Base-by-base conservation (phyloP, 2,113 vertebrate genomes). In the Apteryx owenii region DNA sequence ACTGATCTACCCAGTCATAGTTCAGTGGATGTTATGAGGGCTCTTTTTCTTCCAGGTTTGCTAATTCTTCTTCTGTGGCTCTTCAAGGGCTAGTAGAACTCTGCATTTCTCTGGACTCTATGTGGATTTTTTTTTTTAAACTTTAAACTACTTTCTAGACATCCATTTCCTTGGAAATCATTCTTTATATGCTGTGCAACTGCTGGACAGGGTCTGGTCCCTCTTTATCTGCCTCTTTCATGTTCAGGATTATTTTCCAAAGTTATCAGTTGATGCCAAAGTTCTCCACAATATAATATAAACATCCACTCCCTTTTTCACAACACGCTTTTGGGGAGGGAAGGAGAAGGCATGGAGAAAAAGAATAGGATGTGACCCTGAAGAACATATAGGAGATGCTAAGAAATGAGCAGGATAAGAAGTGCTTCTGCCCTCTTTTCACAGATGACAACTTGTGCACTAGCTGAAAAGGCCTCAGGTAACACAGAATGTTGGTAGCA, bases 141-240 rank as follows among this genome's bases (percentile, higher is more conserved):
- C 46, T 81, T 91, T 25, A 58, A 14, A 70, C 89, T 89, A 31
- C 54, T 87, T 88, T 73, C 70, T 85, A 93, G 81, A 91, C 65
- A 85, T 48, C 33, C 5, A 42, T 94, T 87, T 91, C n/a, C 31
- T 70, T 83, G 44, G 77, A 87, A 84, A 70, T 51, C 6, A 31
- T 87, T 69, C 40, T 58, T 89, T 72, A 65, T 78, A 50, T 54
- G 77, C 26, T 48, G 40, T 54, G n/a, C 80, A 31, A 89, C 54
- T 87, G 26, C 54, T 66, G 60, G 6, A 61, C 21, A 48, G 31
- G 44, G n/a, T 81, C 38, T 68, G 44, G 7, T 73, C 44, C 81
- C 84, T 93, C 73, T 87, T 93, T 69, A 61, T 70, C 51, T 89
- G 8, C n/a, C 40, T 54, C 87, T 94, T 96, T 93, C 33, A 33